Evolutionary conservation across 1,140 invertebrate genomes (phyloP).

Genomic region (Gryon sp.): DNA sequence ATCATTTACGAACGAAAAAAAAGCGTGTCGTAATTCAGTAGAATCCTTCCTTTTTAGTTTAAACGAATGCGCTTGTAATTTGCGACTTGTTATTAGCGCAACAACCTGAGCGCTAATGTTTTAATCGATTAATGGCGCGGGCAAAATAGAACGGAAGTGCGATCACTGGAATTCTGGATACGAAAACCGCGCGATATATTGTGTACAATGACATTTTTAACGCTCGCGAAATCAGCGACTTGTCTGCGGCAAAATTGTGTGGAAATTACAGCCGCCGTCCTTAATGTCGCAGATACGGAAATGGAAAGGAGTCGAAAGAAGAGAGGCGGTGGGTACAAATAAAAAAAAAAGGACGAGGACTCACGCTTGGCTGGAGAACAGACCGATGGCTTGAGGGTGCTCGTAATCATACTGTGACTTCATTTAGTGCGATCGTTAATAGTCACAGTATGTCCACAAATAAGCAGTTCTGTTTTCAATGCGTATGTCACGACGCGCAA

Average conservation of each 20-base stretch:
- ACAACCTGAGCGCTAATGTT: conserved; percentile 63
- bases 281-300: conserved; percentile 59
- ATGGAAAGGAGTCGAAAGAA: conserved; percentile 17
- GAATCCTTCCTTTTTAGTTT: conserved; percentile 21
- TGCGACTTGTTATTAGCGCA: conserved; percentile 60
- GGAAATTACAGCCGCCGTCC: conserved; percentile 63
- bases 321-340: no score
- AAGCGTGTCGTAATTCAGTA: conserved; percentile 8
- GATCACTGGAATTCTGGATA: conserved; percentile 1
- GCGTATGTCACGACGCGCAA: conserved; percentile 14
- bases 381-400: conserved; percentile 46
- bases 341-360: neutral
- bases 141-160: conserved; percentile 17
- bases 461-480: conserved; percentile 14
- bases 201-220: conserved; percentile 45
- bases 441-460: conserved; percentile 29
- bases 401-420: conserved; percentile 47
- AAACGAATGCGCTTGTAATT: conserved; percentile 47
- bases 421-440: conserved; percentile 44
- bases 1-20: no score
- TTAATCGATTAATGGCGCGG: conserved; percentile 68
- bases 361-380: conserved; percentile 39
- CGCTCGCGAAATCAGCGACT: conserved; percentile 30
- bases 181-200: conserved; percentile 24
- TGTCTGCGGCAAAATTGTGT: conserved; percentile 65